Evolutionary conservation across 2,888 invertebrate species (phyloP), one percentile per base, ranked within the genome.

Genomic region (Copidosoma aretas): DNA sequence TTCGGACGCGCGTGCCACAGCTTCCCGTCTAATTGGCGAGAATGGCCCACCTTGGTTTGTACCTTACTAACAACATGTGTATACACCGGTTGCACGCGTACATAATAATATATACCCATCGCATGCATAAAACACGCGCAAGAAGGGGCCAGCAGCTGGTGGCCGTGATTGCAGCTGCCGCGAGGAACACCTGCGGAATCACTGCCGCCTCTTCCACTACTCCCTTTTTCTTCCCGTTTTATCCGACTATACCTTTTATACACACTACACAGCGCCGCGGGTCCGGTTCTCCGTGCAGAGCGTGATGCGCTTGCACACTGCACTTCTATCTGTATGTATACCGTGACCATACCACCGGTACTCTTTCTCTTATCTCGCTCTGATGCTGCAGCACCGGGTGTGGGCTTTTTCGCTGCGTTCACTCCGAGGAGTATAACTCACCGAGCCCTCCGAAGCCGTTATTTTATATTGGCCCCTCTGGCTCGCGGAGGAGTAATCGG

Each of bases 91-190:
- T 32, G 32, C 32, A 32, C 32, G 32, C 32, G 8, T 32, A 32
- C 8, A 32, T 32, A 32, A 5, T 5, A 5, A 32, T 32, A 32
- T 32, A 32, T 32, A 32, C 32, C 8, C 3, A 5, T 5, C 32
- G 8, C 8, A 8, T 32, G 8, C 32, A 32, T 32, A 32, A 32
- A 32, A 32, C 8, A 46, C 43, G 43, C 43, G 4, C 43, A n/a
- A n/a, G n/a, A n/a, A n/a, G n/a, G n/a, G 43, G 15, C 4, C 15
- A 17, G 17, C 43, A 46, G 43, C 3, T 53, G 32, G 57, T 22
- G 53, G 10, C 53, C 53, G 24, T 24, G 53, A 54, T 24, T 21
- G 53, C 53, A 54, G 53, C 53, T 24, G 53, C 22, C 12, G 15
- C 15, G 21, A 21, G 22, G 24, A 24, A 22, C 24, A 22, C 21